Conservation (phyloP, 2,797 vertebrate species). For the Melanogrammus aeglefinus region DNA sequence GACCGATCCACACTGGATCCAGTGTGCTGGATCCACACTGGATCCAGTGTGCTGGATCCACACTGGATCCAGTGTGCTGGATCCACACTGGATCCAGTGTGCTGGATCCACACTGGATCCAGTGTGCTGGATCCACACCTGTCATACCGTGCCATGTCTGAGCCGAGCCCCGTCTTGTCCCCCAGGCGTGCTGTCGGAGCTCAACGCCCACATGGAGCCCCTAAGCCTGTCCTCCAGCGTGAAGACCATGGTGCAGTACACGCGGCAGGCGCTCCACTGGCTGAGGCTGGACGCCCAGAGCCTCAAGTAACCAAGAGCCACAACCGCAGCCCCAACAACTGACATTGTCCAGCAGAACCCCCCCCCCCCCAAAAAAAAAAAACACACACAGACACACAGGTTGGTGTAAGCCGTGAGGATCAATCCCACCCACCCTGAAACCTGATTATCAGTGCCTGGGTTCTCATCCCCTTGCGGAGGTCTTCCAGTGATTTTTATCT, state of each 20-base stretch:
- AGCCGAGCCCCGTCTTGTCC: neutral
- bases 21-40: too few relatives aligned
- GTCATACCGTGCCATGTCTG: neutral
- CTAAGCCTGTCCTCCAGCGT: conserved; percentile 83
- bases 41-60: too few relatives aligned
- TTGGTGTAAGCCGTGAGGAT: neutral
- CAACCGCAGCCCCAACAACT: neutral
- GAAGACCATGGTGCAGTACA: conserved; percentile 81
- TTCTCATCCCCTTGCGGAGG: neutral
- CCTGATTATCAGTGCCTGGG: conserved; percentile 2
- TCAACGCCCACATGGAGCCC: conserved; percentile 72
- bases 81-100: too few relatives aligned
- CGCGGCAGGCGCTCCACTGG: conserved; percentile 85
- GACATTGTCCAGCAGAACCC: neutral
- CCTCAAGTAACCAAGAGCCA: conserved; percentile 61
- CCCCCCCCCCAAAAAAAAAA: too few relatives aligned
- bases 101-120: too few relatives aligned
- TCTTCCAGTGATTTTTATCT: neutral
- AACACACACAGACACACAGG: neutral
- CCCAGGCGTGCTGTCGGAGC: conserved; percentile 83
- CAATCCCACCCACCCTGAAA: neutral
- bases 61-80: too few relatives aligned
- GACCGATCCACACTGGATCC: too few relatives aligned
- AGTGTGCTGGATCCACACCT: too few relatives aligned
- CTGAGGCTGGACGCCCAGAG: conserved; percentile 78